Conservation (phyloP, 2,797 vertebrate genomes). For the Cebuella pygmaea region DNA sequence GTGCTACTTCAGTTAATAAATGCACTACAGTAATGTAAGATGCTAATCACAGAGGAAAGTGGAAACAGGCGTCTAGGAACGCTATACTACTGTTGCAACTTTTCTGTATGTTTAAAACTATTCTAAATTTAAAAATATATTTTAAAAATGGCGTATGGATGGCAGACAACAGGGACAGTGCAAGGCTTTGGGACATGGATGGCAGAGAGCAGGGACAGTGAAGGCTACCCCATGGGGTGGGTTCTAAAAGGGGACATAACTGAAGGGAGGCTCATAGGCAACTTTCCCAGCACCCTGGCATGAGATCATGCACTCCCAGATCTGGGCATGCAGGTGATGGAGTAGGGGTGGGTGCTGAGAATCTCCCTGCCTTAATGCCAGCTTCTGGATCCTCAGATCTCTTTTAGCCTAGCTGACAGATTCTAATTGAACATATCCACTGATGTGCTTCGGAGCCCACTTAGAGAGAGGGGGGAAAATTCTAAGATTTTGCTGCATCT, state of each 20-base stretch:
- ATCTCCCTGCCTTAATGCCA: background rate
- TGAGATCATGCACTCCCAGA: background rate
- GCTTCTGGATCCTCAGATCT: too few relatives aligned
- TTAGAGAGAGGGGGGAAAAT: background rate
- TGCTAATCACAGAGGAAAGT: background rate
- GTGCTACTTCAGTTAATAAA: background rate
- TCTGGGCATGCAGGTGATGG: too few relatives aligned
- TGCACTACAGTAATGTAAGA: background rate
- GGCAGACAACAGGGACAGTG: background rate
- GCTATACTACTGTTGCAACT: background rate
- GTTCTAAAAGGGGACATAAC: background rate
- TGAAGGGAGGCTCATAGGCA: background rate
- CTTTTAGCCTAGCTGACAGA: too few relatives aligned
- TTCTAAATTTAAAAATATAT: background rate
- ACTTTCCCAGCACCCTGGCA: background rate
- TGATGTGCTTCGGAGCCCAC: background rate
- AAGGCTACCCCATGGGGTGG: background rate
- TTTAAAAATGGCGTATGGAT: background rate
- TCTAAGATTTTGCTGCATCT: background rate
- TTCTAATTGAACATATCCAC: background rate
- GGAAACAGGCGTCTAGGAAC: background rate
- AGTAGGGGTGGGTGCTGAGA: background rate
- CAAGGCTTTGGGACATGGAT: background rate
- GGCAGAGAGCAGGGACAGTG: background rate
- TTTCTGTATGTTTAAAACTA: background rate